These are phyloP conservation scores for Schizopygopsis malacanthus DNA, from an alignment of 2,797 vertebrate genomes.

Conservation along the genomic window DNA sequence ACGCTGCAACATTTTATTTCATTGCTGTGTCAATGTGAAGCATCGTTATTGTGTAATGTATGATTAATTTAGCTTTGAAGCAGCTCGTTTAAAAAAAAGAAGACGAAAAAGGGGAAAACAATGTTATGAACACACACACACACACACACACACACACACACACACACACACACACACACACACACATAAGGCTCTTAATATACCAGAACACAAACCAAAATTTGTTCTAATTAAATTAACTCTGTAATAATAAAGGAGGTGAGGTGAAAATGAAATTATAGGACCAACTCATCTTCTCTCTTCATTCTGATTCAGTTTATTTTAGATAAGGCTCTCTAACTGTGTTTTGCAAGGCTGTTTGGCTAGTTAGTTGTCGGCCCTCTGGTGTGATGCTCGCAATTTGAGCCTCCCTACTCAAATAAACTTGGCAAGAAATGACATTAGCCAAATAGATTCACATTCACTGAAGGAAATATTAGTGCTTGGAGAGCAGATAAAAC, in stretches of 20 bases:
- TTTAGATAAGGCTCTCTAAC: constrained; percentile 7
- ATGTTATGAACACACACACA: background rate
- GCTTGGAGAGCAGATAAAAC: background rate
- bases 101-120: background rate
- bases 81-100: background rate
- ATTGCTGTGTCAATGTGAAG: background rate
- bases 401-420: constrained; percentile 24
- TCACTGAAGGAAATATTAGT: background rate
- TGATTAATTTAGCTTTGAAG: constrained; percentile 7
- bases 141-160: background rate
- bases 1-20: background rate
- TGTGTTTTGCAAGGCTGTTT: constrained; percentile 10
- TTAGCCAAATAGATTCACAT: constrained; percentile 1
- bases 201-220: background rate
- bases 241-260: constrained; percentile 2
- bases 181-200: background rate
- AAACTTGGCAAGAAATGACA: background rate
- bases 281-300: background rate
- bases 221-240: background rate
- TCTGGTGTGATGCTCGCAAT: background rate
- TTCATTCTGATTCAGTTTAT: constrained; percentile 9
- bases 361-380: background rate
- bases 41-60: background rate
- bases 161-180: background rate
- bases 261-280: constrained; percentile 17